These are phyloP conservation scores for Oscheius sp. DNA, from an alignment of 2,888 invertebrate species.

Conservation along the genomic window DNA sequence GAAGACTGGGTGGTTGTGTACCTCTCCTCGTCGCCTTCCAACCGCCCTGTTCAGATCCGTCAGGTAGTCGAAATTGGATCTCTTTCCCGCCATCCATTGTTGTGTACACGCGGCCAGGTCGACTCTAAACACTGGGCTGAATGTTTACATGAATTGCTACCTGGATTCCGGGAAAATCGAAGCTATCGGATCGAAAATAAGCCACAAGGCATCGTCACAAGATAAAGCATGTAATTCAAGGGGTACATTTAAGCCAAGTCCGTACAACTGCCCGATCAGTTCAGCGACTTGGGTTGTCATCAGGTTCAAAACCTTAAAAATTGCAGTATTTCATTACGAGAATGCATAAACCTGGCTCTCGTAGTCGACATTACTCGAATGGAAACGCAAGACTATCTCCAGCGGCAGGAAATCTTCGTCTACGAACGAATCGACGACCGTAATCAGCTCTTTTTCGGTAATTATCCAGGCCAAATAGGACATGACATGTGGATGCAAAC, in stretches of 20 bases:
- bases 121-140: background rate
- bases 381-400: slow-evolving; percentile 26
- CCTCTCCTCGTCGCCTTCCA: slow-evolving; percentile 74
- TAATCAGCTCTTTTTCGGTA: background rate
- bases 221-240: slow-evolving; percentile 7
- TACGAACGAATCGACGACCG: slow-evolving; percentile 8
- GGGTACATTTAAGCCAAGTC: background rate
- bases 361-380: slow-evolving; percentile 34
- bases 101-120: slow-evolving; percentile 7
- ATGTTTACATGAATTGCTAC: background rate
- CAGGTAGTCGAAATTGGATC: slow-evolving; percentile 93
- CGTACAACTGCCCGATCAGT: slow-evolving; percentile 20
- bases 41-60: slow-evolving; percentile 83
- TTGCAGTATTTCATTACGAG: background rate
- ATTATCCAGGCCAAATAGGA: slow-evolving; percentile 29
- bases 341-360: slow-evolving; percentile 24
- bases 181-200: slow-evolving; percentile 30
- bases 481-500: slow-evolving; percentile 31
- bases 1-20: slow-evolving; percentile 91
- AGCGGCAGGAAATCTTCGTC: slow-evolving; percentile 22
- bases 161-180: slow-evolving; percentile 6
- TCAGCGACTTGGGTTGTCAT: slow-evolving; percentile 24
- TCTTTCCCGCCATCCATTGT: slow-evolving; percentile 76
- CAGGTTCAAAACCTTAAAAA: slow-evolving; percentile 14
- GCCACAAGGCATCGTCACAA: slow-evolving; percentile 32